These are phyloP conservation scores for Athetis lepigone DNA, from an alignment of 2,888 invertebrate species.

Conservation along the genomic window DNA sequence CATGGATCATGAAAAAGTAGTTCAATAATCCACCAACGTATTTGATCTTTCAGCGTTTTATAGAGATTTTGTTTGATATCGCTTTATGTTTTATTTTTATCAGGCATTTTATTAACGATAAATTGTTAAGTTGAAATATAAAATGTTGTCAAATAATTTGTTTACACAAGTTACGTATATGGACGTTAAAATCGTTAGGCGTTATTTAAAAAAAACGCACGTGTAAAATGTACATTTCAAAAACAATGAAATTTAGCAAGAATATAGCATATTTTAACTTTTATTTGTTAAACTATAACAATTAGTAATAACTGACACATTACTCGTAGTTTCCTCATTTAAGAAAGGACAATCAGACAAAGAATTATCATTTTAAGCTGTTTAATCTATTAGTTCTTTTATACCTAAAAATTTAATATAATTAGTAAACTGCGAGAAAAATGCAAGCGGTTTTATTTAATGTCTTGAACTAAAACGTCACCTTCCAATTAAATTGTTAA, in stretches of 20 bases:
- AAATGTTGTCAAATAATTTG: neutral
- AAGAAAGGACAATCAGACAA: constrained; percentile 18
- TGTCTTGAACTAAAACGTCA: too few species aligned
- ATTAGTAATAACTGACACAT: neutral
- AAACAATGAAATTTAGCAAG: neutral
- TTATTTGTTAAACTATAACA: neutral
- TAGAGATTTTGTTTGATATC: neutral
- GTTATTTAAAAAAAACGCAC: neutral
- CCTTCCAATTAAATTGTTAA: too few species aligned
- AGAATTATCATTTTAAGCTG: neutral
- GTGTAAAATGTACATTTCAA: neutral
- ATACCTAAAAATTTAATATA: too few species aligned
- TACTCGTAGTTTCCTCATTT: neutral
- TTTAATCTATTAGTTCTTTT: too few species aligned
- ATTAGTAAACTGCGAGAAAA: too few species aligned
- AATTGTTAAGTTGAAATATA: neutral
- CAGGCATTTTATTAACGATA: constrained; percentile 25
- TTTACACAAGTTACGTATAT: too few species aligned
- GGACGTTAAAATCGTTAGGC: too few species aligned
- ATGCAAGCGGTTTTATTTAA: too few species aligned
- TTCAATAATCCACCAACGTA: constrained; percentile 51
- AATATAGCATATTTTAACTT: neutral
- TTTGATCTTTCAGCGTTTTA: neutral
- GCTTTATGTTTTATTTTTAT: constrained; percentile 3
- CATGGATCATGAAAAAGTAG: constrained; percentile 81